Evolutionary conservation across 2,797 vertebrate genomes (phyloP).

Genomic region (Crocidura indochinensis): DNA sequence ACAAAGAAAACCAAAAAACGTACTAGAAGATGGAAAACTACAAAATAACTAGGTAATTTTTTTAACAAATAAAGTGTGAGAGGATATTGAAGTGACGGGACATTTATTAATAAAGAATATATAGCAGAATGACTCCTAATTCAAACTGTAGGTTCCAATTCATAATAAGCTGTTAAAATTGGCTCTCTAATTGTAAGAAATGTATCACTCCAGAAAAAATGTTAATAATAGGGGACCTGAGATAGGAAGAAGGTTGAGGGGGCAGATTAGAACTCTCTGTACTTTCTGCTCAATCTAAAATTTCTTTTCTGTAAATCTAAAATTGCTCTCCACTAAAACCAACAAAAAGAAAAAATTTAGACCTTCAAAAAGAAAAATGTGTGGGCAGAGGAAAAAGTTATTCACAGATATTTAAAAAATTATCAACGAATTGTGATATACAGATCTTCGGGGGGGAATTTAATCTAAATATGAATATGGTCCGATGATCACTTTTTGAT

Average conservation of each 20-base stretch:
- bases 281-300: not conserved
- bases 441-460: not conserved
- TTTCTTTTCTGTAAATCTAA: not conserved
- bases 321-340: not conserved
- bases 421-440: slow-evolving; percentile 30
- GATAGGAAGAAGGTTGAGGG: not conserved
- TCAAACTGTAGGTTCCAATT: not conserved
- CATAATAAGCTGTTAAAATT: not conserved
- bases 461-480: slow-evolving; percentile 34
- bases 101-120: not conserved
- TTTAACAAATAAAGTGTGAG: slow-evolving; percentile 16
- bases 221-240: not conserved
- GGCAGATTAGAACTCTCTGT: not conserved
- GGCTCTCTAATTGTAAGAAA: not conserved
- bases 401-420: slow-evolving; percentile 29
- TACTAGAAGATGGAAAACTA: not conserved
- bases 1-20: not conserved
- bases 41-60: not conserved
- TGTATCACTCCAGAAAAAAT: not conserved
- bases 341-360: not conserved
- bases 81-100: no score
- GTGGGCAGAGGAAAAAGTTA: not conserved
- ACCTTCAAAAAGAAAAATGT: not conserved
- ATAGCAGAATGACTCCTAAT: not conserved
- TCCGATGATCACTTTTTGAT: no score